phyloP scores from a whole-genome alignment of 2,888 invertebrate genomes.

The Heptascelio sp. region DNA sequence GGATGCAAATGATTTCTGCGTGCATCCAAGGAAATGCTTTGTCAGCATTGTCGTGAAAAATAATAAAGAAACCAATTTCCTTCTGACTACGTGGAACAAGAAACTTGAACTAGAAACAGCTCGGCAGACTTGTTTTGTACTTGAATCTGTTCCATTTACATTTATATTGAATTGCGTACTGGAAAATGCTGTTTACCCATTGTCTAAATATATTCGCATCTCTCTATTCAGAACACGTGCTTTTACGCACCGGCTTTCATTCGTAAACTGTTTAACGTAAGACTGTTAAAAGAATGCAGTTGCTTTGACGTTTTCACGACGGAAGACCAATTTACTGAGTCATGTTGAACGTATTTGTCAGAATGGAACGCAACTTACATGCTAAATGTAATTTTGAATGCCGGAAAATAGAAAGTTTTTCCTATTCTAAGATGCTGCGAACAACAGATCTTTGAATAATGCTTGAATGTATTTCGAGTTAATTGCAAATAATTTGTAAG shows the following conservation, averaged over 20 bases:
- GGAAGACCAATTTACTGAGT: conserved; percentile 55
- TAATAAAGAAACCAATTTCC: conserved; percentile 65
- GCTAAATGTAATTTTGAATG: conserved; percentile 40
- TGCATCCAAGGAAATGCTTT: conserved; percentile 19
- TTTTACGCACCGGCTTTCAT: conserved; percentile 64
- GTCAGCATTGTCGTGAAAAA: conserved; percentile 40
- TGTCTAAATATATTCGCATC: conserved; percentile 79
- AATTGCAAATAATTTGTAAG: too few relatives aligned
- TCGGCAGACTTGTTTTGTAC: conserved; percentile 73
- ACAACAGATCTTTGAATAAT: neutral
- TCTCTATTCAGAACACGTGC: conserved; percentile 76
- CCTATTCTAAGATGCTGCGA: neutral
- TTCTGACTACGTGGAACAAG: conserved; percentile 33
- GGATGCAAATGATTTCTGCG: conserved; percentile 53
- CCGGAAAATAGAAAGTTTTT: neutral
- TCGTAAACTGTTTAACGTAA: conserved; percentile 65
- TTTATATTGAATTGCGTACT: conserved; percentile 82
- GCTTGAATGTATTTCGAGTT: neutral
- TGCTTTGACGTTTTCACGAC: conserved; percentile 54
- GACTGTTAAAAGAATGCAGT: conserved; percentile 62
- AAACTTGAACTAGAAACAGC: conserved; percentile 54
- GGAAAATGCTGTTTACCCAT: conserved; percentile 76
- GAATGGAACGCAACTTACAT: conserved; percentile 49
- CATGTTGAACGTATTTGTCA: conserved; percentile 50
- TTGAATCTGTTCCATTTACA: conserved; percentile 84